These are phyloP conservation scores for Onchidella celtica DNA, from an alignment of 2,888 invertebrate genomes.

Conservation along the genomic window DNA sequence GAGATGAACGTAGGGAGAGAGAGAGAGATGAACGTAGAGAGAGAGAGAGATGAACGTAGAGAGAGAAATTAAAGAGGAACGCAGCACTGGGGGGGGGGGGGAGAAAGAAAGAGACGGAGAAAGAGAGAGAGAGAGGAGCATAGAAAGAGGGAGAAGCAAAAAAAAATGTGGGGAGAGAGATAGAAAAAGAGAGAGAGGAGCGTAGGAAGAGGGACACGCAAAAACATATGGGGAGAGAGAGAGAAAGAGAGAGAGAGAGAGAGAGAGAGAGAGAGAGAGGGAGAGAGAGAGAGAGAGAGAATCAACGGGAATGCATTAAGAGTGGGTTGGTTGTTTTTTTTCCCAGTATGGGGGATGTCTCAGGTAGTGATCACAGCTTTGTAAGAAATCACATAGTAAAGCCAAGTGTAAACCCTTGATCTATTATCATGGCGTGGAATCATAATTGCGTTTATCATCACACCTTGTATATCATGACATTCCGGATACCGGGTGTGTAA, in stretches of 20 bases:
- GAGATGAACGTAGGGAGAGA: neutral
- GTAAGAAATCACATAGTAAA: too few species aligned
- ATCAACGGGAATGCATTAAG: too few species aligned
- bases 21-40: neutral
- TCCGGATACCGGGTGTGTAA: too few species aligned
- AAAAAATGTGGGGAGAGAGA: neutral
- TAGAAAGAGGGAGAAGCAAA: constrained; percentile 42
- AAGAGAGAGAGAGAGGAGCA: constrained; percentile 21
- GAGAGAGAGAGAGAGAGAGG: constrained; percentile 36
- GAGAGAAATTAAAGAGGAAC: too few species aligned
- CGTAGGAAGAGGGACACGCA: neutral
- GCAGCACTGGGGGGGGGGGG: constrained; percentile 22
- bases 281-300: constrained; percentile 31
- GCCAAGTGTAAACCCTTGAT: too few species aligned
- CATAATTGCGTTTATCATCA: too few species aligned
- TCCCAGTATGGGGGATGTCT: too few species aligned
- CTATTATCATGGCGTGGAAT: too few species aligned
- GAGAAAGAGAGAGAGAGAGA: constrained; percentile 10
- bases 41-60: neutral
- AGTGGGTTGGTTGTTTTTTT: too few species aligned
- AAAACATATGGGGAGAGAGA: neutral
- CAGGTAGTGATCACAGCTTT: too few species aligned
- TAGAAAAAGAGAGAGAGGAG: neutral
- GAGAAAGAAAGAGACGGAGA: constrained; percentile 38
- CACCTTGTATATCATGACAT: too few species aligned